phyloP scores from a whole-genome alignment of 2,797 vertebrate genomes.

The Pangasius djambal region DNA sequence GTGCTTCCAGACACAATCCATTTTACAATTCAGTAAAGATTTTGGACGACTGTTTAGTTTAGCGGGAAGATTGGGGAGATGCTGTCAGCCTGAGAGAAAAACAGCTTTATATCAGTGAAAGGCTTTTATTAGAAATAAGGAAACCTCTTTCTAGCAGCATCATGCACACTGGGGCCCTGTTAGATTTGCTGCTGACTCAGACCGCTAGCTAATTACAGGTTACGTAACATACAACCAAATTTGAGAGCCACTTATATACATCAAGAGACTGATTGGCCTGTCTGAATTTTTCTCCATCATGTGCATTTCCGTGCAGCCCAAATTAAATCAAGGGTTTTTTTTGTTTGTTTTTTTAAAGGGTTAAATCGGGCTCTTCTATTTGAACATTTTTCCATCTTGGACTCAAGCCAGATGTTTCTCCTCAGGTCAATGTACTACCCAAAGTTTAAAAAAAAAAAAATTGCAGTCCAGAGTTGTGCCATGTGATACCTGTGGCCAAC shows the following conservation, averaged over 20 bases:
- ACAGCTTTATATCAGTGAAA: not conserved
- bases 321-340: not conserved
- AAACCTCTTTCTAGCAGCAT: not conserved
- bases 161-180: slow-evolving; percentile 35
- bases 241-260: slow-evolving; percentile 25
- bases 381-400: slow-evolving; percentile 37
- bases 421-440: not conserved
- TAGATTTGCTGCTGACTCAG: slow-evolving; percentile 34
- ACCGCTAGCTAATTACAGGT: slow-evolving; percentile 40
- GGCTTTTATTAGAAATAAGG: not conserved
- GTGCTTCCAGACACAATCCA: not conserved
- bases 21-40: not conserved
- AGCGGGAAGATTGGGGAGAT: too few relatives aligned
- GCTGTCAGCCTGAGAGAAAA: not conserved
- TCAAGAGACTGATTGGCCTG: slow-evolving; percentile 8
- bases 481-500: not conserved
- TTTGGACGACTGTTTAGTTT: not conserved
- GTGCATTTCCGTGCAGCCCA: slow-evolving; percentile 38
- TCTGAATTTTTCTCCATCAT: slow-evolving; percentile 40
- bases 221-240: slow-evolving; percentile 48
- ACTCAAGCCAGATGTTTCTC: slow-evolving; percentile 41
- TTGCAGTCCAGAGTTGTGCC: not conserved
- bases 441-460: not conserved
- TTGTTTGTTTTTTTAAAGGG: not conserved
- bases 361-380: slow-evolving; percentile 38